phyloP scores from a whole-genome alignment of 2,888 invertebrate species.

The Formica aserva region DNA sequence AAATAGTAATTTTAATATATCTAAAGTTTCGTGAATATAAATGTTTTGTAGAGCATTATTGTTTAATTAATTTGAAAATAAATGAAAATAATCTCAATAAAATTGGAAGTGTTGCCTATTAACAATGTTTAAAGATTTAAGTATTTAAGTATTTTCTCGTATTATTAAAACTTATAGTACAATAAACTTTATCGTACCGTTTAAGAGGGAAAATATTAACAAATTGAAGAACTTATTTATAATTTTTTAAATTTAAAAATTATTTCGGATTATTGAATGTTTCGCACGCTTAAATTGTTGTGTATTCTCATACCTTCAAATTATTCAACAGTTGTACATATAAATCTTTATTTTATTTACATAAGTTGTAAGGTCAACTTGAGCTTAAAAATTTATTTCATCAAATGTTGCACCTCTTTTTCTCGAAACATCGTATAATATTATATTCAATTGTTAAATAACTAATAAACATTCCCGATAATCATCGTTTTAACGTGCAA shows the following conservation, averaged over 20 bases:
- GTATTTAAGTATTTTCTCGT: neutral
- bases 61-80: conserved; percentile 1
- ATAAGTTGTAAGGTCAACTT: conserved; percentile 24
- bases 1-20: conserved; percentile 14
- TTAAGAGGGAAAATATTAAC: neutral
- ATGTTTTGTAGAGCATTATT: neutral
- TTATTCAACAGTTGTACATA: conserved; percentile 32
- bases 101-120: neutral
- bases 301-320: conserved; percentile 7
- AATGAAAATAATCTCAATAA: neutral
- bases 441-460: conserved; percentile 25
- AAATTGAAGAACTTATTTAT: neutral
- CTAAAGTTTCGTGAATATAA: neutral
- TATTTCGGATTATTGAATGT: conserved; percentile 22
- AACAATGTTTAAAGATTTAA: neutral
- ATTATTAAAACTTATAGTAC: neutral
- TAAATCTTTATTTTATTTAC: conserved; percentile 34
- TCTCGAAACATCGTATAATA: neutral
- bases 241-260: conserved; percentile 13
- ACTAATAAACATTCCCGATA: conserved; percentile 42
- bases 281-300: conserved; percentile 13
- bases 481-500: conserved; percentile 13
- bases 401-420: conserved; percentile 11
- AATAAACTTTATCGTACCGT: neutral
- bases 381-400: conserved; percentile 30